Base-by-base conservation (phyloP, 2,113 vertebrate genomes). In the Mesitornis unicolor region DNA sequence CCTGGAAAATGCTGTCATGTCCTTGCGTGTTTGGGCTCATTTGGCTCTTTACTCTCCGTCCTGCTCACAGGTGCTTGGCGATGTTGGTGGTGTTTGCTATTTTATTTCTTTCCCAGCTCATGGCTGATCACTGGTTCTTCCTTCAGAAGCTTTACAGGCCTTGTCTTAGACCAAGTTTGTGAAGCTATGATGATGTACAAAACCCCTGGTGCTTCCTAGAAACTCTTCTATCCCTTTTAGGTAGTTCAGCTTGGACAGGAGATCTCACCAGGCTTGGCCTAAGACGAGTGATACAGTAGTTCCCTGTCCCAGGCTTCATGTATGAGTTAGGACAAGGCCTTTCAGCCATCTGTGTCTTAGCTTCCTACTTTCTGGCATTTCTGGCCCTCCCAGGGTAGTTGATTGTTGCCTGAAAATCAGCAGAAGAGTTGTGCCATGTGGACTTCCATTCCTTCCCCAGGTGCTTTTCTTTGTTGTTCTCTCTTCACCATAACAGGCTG, bases 1-100 rank as follows among this genome's bases (percentile, higher is more conserved):
- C 84, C 87, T 90, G 89, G 86, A 90, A 97, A 94, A 93, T 95
- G 90, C 89, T 2, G 54, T 93, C 93, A 88, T 56, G 75, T 74
- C 53, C 63, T 84, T 81, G 92, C 87, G 13, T 50, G 95, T 93
- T 93, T 70, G 81, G 61, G 69, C 95, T 91, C 7, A 79, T 90
- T 79, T 38, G 67, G 79, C 73, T 88, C 84, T 90, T 67, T 71
- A 51, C 67, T 69, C 18, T 61, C 61, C n/a, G 26, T 60, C 57
- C 64, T 82, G 63, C 53, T 96, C 65, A 60, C 40, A 60, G 67
- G 57, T 91, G 86, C 7, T 43, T 45, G 50, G 10, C 31, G 54
- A 38, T 68, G 74, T 26, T 75, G 47, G 69, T 51, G 50, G 50
- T 4, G 35, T 12, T 33, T 67, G 75, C 48, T 45, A 43, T 63